Evolutionary conservation across 2,797 vertebrate species (phyloP).

Genomic region (Choloepus didactylus): DNA sequence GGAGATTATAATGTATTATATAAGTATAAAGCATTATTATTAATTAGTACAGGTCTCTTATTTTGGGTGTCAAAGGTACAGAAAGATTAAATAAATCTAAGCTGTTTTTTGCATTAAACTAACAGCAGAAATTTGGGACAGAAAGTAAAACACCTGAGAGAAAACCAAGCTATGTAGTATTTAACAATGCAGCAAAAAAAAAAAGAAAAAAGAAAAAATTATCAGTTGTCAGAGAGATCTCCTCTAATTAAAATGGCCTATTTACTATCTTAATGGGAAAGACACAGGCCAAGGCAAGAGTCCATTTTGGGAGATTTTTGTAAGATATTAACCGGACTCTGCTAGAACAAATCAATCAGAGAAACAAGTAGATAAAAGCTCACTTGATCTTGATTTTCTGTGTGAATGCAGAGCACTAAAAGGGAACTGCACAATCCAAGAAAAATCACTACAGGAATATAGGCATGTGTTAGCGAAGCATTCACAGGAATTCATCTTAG

Average conservation of each 20-base stretch:
- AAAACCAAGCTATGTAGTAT: background rate
- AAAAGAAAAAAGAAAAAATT: slow-evolving; percentile 27
- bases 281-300: background rate
- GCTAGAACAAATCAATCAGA: background rate
- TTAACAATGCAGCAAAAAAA: slow-evolving; percentile 16
- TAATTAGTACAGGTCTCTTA: background rate
- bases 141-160: slow-evolving; percentile 48
- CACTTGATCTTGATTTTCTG: slow-evolving; percentile 17
- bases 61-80: slow-evolving; percentile 26
- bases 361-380: background rate
- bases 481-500: background rate
- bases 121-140: slow-evolving; percentile 27
- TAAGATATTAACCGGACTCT: background rate
- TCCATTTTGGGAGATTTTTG: background rate
- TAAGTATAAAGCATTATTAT: background rate
- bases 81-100: slow-evolving; percentile 37
- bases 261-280: background rate
- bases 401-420: background rate
- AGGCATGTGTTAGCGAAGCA: background rate
- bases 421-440: background rate
- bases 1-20: background rate
- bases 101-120: slow-evolving; percentile 31
- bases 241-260: background rate
- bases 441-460: background rate
- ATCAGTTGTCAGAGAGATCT: background rate